Evolutionary conservation across 2,888 invertebrate species (phyloP).

Genomic region (Muscina levida): DNA sequence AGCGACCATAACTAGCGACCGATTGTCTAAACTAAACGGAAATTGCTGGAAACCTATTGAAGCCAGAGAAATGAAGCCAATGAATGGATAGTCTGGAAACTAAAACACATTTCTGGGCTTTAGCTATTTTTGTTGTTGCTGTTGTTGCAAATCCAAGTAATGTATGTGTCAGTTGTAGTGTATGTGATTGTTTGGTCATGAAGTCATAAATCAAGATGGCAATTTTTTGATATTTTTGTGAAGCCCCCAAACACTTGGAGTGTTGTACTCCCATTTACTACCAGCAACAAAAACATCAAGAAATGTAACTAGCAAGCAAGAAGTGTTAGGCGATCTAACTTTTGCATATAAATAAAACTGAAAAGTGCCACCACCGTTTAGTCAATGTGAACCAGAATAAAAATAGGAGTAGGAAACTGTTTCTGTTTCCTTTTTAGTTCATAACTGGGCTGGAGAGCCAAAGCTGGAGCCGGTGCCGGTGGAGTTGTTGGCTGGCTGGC

Average conservation of each 20-base stretch:
- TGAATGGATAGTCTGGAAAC: slow-evolving; percentile 16
- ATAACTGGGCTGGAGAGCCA: neutral
- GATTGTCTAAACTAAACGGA: slow-evolving; percentile 52
- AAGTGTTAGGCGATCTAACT: slow-evolving; percentile 59
- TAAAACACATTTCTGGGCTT: slow-evolving; percentile 50
- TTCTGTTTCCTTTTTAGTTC: neutral
- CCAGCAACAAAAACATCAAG: slow-evolving; percentile 24
- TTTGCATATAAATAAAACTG: slow-evolving; percentile 69
- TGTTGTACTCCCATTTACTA: slow-evolving; percentile 34
- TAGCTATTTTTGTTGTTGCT: slow-evolving; percentile 27
- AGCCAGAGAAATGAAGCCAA: slow-evolving; percentile 41
- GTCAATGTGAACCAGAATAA: neutral
- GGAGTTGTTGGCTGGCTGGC: neutral
- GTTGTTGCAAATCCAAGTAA: neutral
- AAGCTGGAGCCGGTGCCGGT: neutral
- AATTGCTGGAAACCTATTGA: slow-evolving; percentile 62
- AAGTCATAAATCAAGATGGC: slow-evolving; percentile 73
- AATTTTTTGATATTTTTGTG: slow-evolving; percentile 67
- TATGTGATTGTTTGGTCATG: slow-evolving; percentile 70
- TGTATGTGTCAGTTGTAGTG: slow-evolving; percentile 26
- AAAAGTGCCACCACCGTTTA: slow-evolving; percentile 47
- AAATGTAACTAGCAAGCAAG: slow-evolving; percentile 30
- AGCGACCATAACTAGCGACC: slow-evolving; percentile 55
- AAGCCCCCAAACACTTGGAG: slow-evolving; percentile 36
- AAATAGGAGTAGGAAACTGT: slow-evolving; percentile 9